Evolutionary conservation across 2,113 vertebrate genomes (phyloP).

Genomic region (Hyla sarda): DNA sequence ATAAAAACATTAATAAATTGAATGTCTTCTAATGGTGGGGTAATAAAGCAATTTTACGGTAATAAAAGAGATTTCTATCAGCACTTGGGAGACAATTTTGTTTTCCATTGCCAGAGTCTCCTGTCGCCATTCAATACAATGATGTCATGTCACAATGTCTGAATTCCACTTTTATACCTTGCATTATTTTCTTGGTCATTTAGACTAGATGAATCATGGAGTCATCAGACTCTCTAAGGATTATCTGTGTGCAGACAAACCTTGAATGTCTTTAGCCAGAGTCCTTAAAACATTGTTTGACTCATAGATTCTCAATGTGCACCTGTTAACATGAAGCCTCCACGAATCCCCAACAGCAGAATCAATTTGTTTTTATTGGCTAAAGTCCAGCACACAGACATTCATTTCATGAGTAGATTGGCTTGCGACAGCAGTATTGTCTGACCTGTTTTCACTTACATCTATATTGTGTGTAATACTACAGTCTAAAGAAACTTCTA

Average conservation of each 20-base stretch:
- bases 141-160: not conserved
- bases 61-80: not conserved
- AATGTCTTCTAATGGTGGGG: not conserved
- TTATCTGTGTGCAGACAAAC: slow-evolving; percentile 59
- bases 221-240: not conserved
- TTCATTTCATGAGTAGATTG: slow-evolving; percentile 25
- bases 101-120: not conserved
- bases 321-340: slow-evolving; percentile 63
- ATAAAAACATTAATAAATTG: not conserved
- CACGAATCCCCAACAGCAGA: slow-evolving; percentile 26
- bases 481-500: not conserved
- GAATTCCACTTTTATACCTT: slow-evolving; percentile 1
- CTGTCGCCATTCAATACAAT: not conserved
- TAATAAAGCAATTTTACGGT: not conserved
- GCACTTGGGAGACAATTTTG: not conserved
- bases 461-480: not conserved
- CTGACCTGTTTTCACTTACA: not conserved
- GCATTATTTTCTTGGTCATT: not conserved
- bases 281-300: slow-evolving; percentile 64
- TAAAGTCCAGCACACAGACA: slow-evolving; percentile 16
- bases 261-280: slow-evolving; percentile 27
- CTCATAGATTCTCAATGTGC: slow-evolving; percentile 64
- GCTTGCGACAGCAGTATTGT: slow-evolving; percentile 6
- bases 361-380: slow-evolving; percentile 49
- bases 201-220: slow-evolving; percentile 19